Base-by-base conservation (phyloP, 2,888 invertebrate species). In the Brachypalpus laphriformis region DNA sequence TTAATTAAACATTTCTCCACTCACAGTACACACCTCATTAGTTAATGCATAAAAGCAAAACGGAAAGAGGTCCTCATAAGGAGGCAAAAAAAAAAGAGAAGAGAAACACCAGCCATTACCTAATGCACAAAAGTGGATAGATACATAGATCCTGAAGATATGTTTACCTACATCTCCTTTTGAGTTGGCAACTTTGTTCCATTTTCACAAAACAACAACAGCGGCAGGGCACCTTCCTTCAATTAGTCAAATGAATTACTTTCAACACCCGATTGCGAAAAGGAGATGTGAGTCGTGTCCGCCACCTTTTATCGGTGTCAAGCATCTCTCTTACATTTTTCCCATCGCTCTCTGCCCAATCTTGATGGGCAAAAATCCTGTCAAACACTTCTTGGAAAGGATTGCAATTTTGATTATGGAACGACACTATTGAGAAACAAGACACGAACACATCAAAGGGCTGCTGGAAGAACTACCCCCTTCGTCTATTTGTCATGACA, bases 191-290 rank as follows among this genome's bases (percentile, higher is more conserved):
- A 49, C 45, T 66, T 45, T 34, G 51, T 47, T 22, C 63, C 14
- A 37, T 61, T 59, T 68, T 22, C 16, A 8, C 1, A 45, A 0
- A 47, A n/a, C 18, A 34, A 28, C 28, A 7, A 72, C 51, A 42
- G 3, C 49, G 42, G 54, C 51, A 59, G 56, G 37, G 56, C 57
- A 72, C 59, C 61, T n/a, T n/a, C 25, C 25, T 74, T 78, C 78
- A 83, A 83, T 83, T 83, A 83, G 80, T 74, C 83, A 83, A 83
- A 83, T 83, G 78, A 78, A 83, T 74, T 68, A 66, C 78, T 74
- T 57, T 54, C 56, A 31, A 83, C 78, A 59, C 74, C 57, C 51
- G 34, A 61, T 31, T 28, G 16, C 45, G 40, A 47, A 9, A 18
- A 56, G 37, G 7, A 42, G 18, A 6, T 18, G 14, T 54, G 20